Base-by-base conservation (phyloP, 2,797 vertebrate genomes). In the Mormyrops boulengeri region DNA sequence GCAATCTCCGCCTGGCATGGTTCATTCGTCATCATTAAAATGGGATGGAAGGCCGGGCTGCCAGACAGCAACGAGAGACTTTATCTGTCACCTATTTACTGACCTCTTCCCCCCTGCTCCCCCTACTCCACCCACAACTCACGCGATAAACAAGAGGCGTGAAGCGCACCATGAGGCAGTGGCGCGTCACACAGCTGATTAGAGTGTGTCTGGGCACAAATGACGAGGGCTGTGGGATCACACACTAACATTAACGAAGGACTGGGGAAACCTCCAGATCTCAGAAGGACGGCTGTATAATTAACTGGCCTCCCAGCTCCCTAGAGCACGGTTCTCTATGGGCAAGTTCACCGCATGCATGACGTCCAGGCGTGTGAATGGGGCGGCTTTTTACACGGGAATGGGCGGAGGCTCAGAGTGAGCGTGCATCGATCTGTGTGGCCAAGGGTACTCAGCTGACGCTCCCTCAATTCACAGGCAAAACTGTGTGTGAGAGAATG, bases 171-270 rank as follows among this genome's bases (percentile, higher is more conserved):
- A 93, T 93, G 92, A 93, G 89, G 91, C 93, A 11, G 55, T 92
- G 92, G 93, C 92, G 91, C 91, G 93, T 93, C 93, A 92, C 92
- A 91, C 89, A 93, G 92, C 92, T 93, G 94, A 94, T 95, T 94
- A 95, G 92, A 94, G 93, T 92, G 91, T 90, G 93, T 93, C 94
- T 92, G 93, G 93, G 93, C 93, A 92, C 94, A 95, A 91, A 93
- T 92, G 93, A 94, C 92, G 92, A 93, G 91, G 91, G 91, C 91
- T 89, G 93, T 90, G 91, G 93, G 92, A 92, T 93, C 92, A 92
- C 89, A 91, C 92, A 92, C 93, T 93, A 92, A 92, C 91, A 91
- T 92, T 91, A 2, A 90, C 93, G 90, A 93, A 57, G 87, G 91
- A 60, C 77, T 92, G 91, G 92, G 92, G 91, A 93, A 90, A 66